These are phyloP conservation scores for Andrena marginata DNA, from an alignment of 2,888 invertebrate species.

Conservation along the genomic window DNA sequence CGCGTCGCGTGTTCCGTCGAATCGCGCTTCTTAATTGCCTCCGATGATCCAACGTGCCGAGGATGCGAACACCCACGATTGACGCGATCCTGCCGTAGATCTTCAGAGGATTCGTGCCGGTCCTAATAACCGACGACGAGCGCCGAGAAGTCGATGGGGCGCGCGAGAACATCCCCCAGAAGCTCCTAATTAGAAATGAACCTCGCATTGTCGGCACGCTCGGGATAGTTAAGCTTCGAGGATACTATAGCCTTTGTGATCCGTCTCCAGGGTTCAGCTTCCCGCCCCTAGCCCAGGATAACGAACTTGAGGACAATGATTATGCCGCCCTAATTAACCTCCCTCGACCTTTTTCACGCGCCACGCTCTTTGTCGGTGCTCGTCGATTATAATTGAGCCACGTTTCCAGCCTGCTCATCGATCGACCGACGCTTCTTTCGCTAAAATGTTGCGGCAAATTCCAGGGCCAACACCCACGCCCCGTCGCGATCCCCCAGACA, in stretches of 20 bases:
- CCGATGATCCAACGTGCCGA: neutral
- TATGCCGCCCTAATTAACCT: slow-evolving; percentile 47
- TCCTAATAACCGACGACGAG: no score
- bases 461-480: neutral
- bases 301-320: slow-evolving; percentile 46
- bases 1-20: neutral
- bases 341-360: slow-evolving; percentile 27
- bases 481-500: neutral
- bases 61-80: no score
- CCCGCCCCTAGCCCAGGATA: slow-evolving; percentile 3
- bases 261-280: neutral
- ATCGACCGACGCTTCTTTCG: slow-evolving; percentile 37
- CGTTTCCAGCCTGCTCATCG: slow-evolving; percentile 32
- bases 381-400: neutral
- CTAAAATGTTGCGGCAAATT: neutral
- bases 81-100: no score
- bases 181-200: neutral
- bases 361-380: neutral
- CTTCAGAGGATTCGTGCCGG: no score
- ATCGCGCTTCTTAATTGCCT: slow-evolving; percentile 13
- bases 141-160: no score
- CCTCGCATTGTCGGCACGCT: neutral
- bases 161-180: no score
- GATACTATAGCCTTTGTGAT: neutral
- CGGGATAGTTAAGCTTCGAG: neutral